Evolutionary conservation across 2,888 invertebrate genomes (phyloP), one percentile per base, ranked within the genome.

Genomic region (Cataglyphis altisquamis): DNA sequence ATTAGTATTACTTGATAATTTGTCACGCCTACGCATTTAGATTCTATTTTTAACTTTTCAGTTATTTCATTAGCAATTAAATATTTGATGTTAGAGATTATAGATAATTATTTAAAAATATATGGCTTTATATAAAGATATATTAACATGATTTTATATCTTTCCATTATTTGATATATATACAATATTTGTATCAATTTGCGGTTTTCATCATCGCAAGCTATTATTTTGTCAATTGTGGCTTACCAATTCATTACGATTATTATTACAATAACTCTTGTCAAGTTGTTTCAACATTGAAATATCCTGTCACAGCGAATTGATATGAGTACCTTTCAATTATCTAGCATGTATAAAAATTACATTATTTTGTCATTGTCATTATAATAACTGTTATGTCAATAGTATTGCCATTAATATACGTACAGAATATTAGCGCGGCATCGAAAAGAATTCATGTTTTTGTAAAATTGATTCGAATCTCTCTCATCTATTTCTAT

Each of bases 381-480:
- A 21, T 64, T 52, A 25, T 10, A 64, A 21, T 6, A 57, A 75
- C 18, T 15, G 10, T 21, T 75, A 64, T 6, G 36, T 18, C 25
- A 5, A 18, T 8, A 25, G 8, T 36, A 36, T 9, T 48, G 10
- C 9, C 18, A 25, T 77, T 29, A 68, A 29, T 3, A 25, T 52
- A 55, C 48, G n/a, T 32, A n/a, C 25, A 1, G 48, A 45, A 45
- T 55, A 55, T 57, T 9, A 39, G n/a, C 6, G 29, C 32, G 1
- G 21, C 29, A 32, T 68, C 32, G 67, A 12, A 60, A 78, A 78
- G 32, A 60, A 60, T 57, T 67, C 68, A 18, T 32, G 21, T 36
- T 60, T 68, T 78, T 60, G 70, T n/a, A n/a, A 52, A 52, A 52
- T 52, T 52, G 8, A 52, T 52, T 52, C 18, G 52, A n/a, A n/a